Percentiles rank a stretch among this genome's conserved stretches.
Evolutionary conservation across 2,888 invertebrate genomes (phyloP).

Genomic region (Elmis aenea): DNA sequence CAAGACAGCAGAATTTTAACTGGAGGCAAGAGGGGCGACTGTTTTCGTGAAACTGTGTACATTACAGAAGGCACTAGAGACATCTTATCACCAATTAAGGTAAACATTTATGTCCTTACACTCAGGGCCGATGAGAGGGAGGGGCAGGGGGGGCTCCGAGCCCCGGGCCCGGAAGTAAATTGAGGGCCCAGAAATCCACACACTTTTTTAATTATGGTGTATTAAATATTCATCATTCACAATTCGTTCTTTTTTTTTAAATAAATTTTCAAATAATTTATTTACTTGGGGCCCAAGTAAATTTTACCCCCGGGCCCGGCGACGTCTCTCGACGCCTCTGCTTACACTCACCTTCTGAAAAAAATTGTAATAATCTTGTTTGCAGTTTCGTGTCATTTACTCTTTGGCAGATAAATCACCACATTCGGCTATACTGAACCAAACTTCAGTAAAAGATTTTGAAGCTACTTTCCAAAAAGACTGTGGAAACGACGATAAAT

Average conservation of each 20-base stretch:
- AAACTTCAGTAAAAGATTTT: constrained; percentile 73
- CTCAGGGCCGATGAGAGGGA: too few species aligned
- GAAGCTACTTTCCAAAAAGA: constrained; percentile 86
- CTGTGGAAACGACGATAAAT: constrained; percentile 82
- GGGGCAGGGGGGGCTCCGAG: too few species aligned
- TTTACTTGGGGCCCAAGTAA: too few species aligned
- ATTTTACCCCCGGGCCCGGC: too few species aligned
- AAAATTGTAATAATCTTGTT: too few species aligned
- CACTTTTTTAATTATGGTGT: too few species aligned
- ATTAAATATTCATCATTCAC: too few species aligned
- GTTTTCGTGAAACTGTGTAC: constrained; percentile 76
- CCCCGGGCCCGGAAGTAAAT: too few species aligned
- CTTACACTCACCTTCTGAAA: too few species aligned
- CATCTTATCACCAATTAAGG: constrained; percentile 80
- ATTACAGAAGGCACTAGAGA: constrained; percentile 82
- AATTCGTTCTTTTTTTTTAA: too few species aligned
- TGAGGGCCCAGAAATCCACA: too few species aligned
- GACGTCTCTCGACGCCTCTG: too few species aligned
- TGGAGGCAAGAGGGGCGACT: constrained; percentile 37
- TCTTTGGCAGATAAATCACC: constrained; percentile 69
- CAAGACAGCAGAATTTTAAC: constrained; percentile 6
- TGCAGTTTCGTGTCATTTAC: constrained; percentile 76
- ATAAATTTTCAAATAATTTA: constrained; percentile 4
- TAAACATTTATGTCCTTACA: constrained; percentile 38
- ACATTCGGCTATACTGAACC: constrained; percentile 82